A percentile compares a stretch with the other conserved stretches of the same genome.
phyloP scores from a whole-genome alignment of 1,140 invertebrate species.

The Laodelphax striatellus region DNA sequence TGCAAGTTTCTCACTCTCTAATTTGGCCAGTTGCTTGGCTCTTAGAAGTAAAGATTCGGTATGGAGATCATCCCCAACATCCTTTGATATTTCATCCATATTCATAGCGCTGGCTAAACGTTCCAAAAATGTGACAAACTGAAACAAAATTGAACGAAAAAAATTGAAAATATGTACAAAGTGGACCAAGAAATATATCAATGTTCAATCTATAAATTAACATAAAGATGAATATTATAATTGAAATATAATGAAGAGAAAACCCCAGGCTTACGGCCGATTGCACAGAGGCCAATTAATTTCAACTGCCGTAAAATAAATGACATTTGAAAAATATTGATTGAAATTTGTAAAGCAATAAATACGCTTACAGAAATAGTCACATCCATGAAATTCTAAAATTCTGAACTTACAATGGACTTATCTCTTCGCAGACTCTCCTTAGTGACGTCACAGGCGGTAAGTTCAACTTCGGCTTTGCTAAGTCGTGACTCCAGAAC shows the following conservation, averaged over 20 bases:
- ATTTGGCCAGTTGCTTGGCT: constrained; percentile 46
- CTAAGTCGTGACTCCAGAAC: constrained; percentile 51
- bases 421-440: constrained; percentile 57
- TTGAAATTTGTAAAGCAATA: too few relatives aligned
- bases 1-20: neutral
- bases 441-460: constrained; percentile 44
- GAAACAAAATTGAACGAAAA: constrained; percentile 5
- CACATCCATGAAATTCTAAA: too few relatives aligned
- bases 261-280: too few relatives aligned
- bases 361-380: too few relatives aligned
- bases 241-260: too few relatives aligned
- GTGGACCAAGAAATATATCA: too few relatives aligned
- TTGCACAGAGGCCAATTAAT: too few relatives aligned
- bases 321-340: too few relatives aligned
- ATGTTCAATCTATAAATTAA: too few relatives aligned
- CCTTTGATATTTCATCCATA: constrained; percentile 63
- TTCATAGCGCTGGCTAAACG: constrained; percentile 55
- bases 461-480: constrained; percentile 59
- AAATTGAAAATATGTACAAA: too few relatives aligned
- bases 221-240: too few relatives aligned
- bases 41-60: constrained; percentile 61
- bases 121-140: constrained; percentile 63
- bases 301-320: too few relatives aligned
- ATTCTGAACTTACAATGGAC: constrained; percentile 21
- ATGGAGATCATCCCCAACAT: constrained; percentile 63